phyloP scores from a whole-genome alignment of 2,888 invertebrate species.

The Masnerella sp. region DNA sequence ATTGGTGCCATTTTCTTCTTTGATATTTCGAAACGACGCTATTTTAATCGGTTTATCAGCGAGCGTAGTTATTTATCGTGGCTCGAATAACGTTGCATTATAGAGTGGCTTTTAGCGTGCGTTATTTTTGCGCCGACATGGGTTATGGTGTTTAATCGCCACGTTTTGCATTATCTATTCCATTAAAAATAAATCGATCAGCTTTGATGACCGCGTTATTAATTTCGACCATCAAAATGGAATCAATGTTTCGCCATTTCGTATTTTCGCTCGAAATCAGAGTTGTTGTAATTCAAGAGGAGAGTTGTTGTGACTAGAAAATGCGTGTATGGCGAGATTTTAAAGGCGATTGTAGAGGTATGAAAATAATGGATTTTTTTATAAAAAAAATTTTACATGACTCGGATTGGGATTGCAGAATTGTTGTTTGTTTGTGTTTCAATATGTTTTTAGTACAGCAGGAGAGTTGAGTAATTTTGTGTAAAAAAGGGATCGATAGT shows the following conservation, averaged over 20 bases:
- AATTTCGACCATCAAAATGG: constrained; percentile 8
- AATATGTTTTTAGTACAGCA: too few relatives aligned
- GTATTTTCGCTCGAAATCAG: neutral
- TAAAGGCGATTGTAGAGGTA: neutral
- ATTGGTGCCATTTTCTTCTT: constrained; percentile 42
- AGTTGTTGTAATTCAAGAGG: constrained; percentile 17
- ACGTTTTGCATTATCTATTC: constrained; percentile 20
- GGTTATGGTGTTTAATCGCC: constrained; percentile 11
- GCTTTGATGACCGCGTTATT: constrained; percentile 4
- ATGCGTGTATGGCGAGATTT: neutral
- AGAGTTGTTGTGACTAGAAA: constrained; percentile 20
- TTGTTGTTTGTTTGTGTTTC: too few relatives aligned
- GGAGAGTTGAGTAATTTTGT: too few relatives aligned
- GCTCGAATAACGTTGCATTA: constrained; percentile 39
- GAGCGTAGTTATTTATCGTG: constrained; percentile 40
- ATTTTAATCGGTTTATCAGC: constrained; percentile 51
- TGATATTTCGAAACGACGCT: constrained; percentile 19
- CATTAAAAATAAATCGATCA: constrained; percentile 31
- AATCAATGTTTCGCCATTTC: neutral
- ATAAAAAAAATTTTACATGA: too few relatives aligned
- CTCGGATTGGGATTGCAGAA: too few relatives aligned
- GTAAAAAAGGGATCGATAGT: too few relatives aligned
- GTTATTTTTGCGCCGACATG: constrained; percentile 19
- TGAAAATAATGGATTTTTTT: constrained; percentile 8
- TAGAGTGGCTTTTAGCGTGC: constrained; percentile 30